phyloP scores from a whole-genome alignment of 1,140 invertebrate genomes.

The Drosophila lowei region DNA sequence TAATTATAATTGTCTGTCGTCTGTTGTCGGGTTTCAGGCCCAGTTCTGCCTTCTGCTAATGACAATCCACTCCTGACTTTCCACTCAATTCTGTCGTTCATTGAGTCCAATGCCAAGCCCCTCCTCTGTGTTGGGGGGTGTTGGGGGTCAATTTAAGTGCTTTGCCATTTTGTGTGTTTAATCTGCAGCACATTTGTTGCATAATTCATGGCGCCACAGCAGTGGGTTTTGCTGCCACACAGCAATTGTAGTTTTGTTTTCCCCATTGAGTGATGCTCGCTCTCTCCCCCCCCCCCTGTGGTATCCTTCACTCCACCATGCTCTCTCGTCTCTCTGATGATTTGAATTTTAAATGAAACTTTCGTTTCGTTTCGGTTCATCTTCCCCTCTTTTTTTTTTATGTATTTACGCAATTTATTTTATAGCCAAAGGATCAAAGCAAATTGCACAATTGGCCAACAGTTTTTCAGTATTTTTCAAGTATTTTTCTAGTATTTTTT shows the following conservation, averaged over 20 bases:
- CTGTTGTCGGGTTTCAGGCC: constrained; percentile 2
- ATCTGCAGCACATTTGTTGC: constrained; percentile 74
- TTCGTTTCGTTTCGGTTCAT: constrained; percentile 8
- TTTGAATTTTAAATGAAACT: constrained; percentile 67
- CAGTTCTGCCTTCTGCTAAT: constrained; percentile 29
- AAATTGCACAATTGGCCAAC: constrained; percentile 66
- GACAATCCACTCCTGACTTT: constrained; percentile 20
- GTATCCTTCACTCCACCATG: too few relatives aligned
- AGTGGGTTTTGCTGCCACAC: constrained; percentile 33
- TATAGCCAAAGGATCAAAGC: constrained; percentile 66
- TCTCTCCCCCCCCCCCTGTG: constrained; percentile 3
- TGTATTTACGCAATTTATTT: constrained; percentile 78
- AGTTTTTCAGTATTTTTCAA: constrained; percentile 3
- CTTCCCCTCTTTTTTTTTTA: constrained; percentile 25
- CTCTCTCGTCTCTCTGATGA: constrained; percentile 33
- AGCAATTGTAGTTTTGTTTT: constrained; percentile 35
- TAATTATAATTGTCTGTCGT: constrained; percentile 64
- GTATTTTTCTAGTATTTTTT: constrained; percentile 30
- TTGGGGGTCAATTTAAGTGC: constrained; percentile 63
- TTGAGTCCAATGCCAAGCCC: constrained; percentile 20
- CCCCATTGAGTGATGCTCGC: constrained; percentile 44
- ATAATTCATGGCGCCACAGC: constrained; percentile 67
- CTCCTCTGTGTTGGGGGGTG: background rate
- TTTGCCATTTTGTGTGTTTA: constrained; percentile 75
- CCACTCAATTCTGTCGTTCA: constrained; percentile 7